Evolutionary conservation across 2,888 invertebrate genomes (phyloP), one percentile per base, ranked within the genome.

Genomic region (Orthosia cruda): DNA sequence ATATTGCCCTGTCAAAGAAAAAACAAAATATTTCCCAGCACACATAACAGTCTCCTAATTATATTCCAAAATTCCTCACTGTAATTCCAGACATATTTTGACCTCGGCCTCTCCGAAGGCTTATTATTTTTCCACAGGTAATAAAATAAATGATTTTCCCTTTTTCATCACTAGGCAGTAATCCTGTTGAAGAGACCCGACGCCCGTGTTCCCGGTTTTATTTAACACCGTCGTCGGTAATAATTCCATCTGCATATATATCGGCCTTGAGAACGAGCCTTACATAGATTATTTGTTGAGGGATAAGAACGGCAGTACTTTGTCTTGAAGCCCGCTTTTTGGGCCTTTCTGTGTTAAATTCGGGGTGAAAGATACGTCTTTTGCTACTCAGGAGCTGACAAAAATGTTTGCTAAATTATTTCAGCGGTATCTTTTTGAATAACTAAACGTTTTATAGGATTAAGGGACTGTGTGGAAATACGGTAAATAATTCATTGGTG

Each of bases 121-220:
- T 90, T 92, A 91, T 93, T 92, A 93, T 93, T 93, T 92, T 91
- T 90, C 89, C 91, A 89, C 88, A 87, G 90, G 91, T 93, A 93
- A 94, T 94, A 94, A 94, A 94, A 94, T 93, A 94, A 94, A 93
- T 94, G 92, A 94, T 93, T 92, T 89, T 91, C 93, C 91, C 90
- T 92, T 92, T 93, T 93, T 93, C 93, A 93, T 93, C 93, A 92
- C 89, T 87, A 89, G 74, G 82, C 82, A 77, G 90, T 92, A 92
- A 91, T 91, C 91, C 92, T 64, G 75, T 52, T 80, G 74, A 59
- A 71, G 84, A 79, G 77, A 74, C 81, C 76, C 81, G 76, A 68
- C 73, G 84, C 81, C 84, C 75, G 80, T 88, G 87, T 88, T 89
- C 90, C 85, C 90, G 92, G 92, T 92, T 93, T 93, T 93, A 93